Conservation (phyloP, 2,888 invertebrate genomes). For the Tridacna crocea region DNA sequence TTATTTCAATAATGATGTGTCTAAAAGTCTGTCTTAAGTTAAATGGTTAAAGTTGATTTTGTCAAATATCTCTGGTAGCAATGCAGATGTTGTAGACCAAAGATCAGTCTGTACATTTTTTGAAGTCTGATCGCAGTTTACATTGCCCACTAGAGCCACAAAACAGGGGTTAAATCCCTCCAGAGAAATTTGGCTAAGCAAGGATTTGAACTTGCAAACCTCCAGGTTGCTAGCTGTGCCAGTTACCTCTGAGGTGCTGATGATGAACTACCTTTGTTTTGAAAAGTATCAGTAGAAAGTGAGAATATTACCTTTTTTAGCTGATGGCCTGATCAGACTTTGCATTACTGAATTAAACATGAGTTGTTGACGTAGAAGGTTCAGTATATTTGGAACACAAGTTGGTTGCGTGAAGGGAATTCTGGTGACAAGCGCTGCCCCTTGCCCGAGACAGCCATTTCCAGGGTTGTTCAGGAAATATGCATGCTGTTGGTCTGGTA, state of each 20-base stretch:
- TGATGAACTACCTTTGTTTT: too few relatives aligned
- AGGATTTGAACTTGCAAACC: too few relatives aligned
- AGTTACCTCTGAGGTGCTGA: too few relatives aligned
- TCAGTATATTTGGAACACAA: constrained; percentile 94
- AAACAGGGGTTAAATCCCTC: too few relatives aligned
- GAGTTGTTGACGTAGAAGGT: constrained; percentile 93
- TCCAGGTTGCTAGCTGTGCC: too few relatives aligned
- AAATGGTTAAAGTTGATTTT: too few relatives aligned
- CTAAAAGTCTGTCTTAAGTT: too few relatives aligned
- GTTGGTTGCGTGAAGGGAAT: constrained; percentile 97
- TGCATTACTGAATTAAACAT: constrained; percentile 94
- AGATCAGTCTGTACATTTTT: background rate
- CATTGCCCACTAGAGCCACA: background rate
- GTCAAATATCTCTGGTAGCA: too few relatives aligned
- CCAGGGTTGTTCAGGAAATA: constrained; percentile 94
- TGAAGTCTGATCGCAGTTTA: background rate
- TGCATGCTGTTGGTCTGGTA: constrained; percentile 97
- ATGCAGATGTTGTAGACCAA: too few relatives aligned
- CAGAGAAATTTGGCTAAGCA: too few relatives aligned
- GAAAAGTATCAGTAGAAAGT: too few relatives aligned
- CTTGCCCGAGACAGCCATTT: constrained; percentile 85
- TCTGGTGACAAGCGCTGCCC: constrained; percentile 90
- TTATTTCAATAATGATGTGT: too few relatives aligned
- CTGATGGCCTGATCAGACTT: constrained; percentile 94
- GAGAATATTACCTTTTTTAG: constrained; percentile 88